Evolutionary conservation across 2,888 invertebrate species (phyloP), one percentile per base, ranked within the genome.

Genomic region (Leptopilina myrica): DNA sequence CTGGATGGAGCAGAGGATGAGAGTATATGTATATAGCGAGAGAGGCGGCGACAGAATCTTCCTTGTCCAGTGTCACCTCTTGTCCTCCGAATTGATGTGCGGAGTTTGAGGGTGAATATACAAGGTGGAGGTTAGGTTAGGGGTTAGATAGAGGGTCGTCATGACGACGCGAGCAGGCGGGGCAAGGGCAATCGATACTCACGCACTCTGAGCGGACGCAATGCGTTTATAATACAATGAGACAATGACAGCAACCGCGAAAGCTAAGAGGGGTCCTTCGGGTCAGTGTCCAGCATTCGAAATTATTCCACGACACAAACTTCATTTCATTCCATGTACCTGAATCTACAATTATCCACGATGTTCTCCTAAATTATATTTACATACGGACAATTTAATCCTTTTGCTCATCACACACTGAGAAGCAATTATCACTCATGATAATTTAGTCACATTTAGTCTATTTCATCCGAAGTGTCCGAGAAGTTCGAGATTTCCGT

Each of bases 101-200:
- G 73, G 80, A 80, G 80, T 78, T 77, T 79, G 82, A 81, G 78
- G 82, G 81, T 81, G 82, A 85, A 83, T 82, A 84, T 85, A 86
- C 86, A 87, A 87, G 87, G 86, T 88, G 86, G 88, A 88, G 88
- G 88, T 89, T 89, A 89, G 87, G 87, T 86, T 87, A 84, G 86
- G 83, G 83, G 83, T 64, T 89, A 89, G 89, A 90, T 89, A 90
- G 87, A 88, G 90, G 90, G 93, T 93, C 92, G 93, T 93, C 93
- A 93, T 93, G 93, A 91, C 92, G 93, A 93, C 93, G 92, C 49
- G 4, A 62, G 62, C 93, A 92, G 92, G 92, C 90, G 93, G 93
- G 90, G 93, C 93, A 93, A 93, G 94, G 93, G 94, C 94, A 95
- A 95, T 95, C 94, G 95, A 95, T 95, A 95, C 93, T 92, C 93